These are phyloP conservation scores for Theonella swinhoei DNA, from an alignment of 37 sponge, comb jelly and placozoan species.

Conservation along the genomic window DNA sequence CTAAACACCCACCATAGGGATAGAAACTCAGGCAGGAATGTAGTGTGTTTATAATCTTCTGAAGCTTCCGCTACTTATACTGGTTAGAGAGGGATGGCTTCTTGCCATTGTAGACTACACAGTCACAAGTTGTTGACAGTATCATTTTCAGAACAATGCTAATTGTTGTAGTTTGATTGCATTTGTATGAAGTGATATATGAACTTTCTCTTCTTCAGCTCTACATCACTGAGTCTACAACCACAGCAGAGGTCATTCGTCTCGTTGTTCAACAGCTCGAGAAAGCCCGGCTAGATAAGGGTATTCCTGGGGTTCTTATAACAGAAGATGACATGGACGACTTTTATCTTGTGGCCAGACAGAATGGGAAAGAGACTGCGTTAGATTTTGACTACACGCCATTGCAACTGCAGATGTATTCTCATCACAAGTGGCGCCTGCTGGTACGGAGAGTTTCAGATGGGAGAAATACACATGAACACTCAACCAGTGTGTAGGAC, in stretches of 20 bases:
- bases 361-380: constrained; percentile 11
- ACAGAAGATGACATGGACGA: constrained; percentile 47
- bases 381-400: constrained; percentile 28
- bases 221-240: constrained; percentile 42
- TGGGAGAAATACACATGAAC: background rate
- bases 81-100: no score
- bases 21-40: no score
- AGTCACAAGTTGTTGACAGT: no score
- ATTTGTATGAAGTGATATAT: no score
- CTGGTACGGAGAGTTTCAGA: constrained; percentile 38
- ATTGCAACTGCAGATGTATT: constrained; percentile 22
- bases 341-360: constrained; percentile 55
- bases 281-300: constrained; percentile 14
- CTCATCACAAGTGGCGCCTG: background rate
- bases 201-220: constrained; percentile 31
- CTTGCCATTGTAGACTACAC: no score
- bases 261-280: constrained; percentile 65
- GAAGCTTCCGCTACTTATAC: no score
- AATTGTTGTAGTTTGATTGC: no score
- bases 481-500: constrained; percentile 43
- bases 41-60: no score
- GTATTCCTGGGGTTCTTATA: constrained; percentile 25
- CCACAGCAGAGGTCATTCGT: constrained; percentile 45
- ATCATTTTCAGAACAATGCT: no score
- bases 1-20: no score